A percentile compares a stretch with the other conserved stretches of the same genome.
These are phyloP conservation scores for Labeo calbasu DNA, from an alignment of 2,797 vertebrate genomes.

Conservation along the genomic window DNA sequence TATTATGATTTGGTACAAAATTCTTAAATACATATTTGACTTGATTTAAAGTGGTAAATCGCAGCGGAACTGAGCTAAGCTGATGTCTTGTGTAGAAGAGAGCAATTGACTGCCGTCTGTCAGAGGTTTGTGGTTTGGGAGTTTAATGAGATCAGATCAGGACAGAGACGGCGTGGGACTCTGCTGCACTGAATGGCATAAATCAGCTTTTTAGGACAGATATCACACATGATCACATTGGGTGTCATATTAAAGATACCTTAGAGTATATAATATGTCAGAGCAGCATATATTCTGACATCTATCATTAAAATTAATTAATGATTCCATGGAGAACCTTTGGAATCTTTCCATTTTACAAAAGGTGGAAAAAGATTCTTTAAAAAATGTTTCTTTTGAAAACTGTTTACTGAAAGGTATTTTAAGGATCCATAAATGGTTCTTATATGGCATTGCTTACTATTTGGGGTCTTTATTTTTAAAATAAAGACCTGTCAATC, in stretches of 20 bases:
- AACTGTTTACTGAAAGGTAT: background rate
- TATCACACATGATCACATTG: background rate
- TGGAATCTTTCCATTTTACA: background rate
- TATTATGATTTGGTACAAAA: background rate
- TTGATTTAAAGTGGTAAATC: background rate
- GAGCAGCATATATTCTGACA: background rate
- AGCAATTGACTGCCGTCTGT: constrained; percentile 11
- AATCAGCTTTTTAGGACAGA: constrained; percentile 5
- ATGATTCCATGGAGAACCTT: background rate
- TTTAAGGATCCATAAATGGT: too few relatives aligned
- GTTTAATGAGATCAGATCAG: constrained; percentile 22
- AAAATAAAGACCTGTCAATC: background rate
- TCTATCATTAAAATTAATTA: background rate
- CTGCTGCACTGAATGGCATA: background rate
- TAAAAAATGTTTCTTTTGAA: background rate
- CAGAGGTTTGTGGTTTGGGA: constrained; percentile 1
- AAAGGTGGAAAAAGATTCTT: background rate
- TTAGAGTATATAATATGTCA: background rate
- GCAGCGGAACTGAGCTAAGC: background rate
- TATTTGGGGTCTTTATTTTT: background rate
- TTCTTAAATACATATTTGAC: background rate
- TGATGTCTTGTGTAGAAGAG: background rate
- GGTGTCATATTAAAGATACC: constrained; percentile 1
- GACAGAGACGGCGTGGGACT: background rate
- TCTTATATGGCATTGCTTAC: too few relatives aligned